These are phyloP conservation scores for Anguilla marmorata DNA, from an alignment of 2,797 vertebrate species.

Conservation along the genomic window DNA sequence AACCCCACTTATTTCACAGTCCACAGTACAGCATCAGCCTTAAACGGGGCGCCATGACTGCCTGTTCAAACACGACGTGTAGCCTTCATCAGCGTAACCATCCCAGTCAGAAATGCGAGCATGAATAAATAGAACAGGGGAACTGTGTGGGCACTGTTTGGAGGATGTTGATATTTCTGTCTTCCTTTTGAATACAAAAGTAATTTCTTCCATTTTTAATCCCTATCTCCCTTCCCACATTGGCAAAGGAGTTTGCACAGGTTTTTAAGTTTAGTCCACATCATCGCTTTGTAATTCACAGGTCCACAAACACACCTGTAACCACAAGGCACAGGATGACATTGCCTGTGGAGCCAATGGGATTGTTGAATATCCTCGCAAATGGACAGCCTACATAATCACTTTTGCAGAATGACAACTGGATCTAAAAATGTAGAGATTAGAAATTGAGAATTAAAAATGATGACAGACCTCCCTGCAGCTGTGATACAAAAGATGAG, in stretches of 20 bases:
- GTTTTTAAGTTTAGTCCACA: neutral
- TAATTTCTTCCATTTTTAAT: neutral
- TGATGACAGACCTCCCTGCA: neutral
- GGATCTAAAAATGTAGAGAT: neutral
- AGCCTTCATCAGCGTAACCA: constrained; percentile 10
- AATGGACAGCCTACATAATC: neutral
- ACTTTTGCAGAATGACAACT: neutral
- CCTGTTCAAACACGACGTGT: constrained; percentile 14
- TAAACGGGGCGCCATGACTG: constrained; percentile 16
- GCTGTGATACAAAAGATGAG: neutral
- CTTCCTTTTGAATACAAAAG: constrained; percentile 16
- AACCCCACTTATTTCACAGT: neutral
- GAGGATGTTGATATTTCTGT: constrained; percentile 25
- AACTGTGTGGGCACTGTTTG: constrained; percentile 20
- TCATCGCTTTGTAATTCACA: neutral
- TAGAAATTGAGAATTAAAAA: neutral
- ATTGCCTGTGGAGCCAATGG: neutral
- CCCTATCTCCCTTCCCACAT: neutral
- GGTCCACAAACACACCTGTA: neutral
- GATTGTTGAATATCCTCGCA: neutral
- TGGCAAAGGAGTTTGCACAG: neutral
- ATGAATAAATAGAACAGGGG: constrained; percentile 15
- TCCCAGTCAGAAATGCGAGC: constrained; percentile 28
- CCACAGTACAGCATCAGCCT: constrained; percentile 8
- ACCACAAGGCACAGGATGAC: neutral